These are phyloP conservation scores for Ceratina calcarata DNA, from an alignment of 1,140 invertebrate species.

Conservation along the genomic window DNA sequence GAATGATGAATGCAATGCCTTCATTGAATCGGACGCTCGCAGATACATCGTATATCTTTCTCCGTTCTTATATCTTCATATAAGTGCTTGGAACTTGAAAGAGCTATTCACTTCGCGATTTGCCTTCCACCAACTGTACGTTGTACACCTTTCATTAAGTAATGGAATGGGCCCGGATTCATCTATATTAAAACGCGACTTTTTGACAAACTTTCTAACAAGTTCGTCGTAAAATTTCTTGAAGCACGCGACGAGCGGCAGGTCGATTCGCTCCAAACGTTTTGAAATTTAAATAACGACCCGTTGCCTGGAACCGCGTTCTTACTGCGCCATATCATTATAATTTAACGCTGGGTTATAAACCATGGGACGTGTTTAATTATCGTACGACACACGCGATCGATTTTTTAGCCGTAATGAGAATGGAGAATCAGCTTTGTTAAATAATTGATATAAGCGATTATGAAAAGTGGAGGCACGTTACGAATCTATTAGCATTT, in stretches of 20 bases:
- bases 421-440: no score
- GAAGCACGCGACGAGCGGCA: background rate
- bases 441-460: no score
- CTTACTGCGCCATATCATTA: background rate
- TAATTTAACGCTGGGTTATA: background rate
- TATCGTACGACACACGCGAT: background rate
- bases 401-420: no score
- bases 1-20: no score
- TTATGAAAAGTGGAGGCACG: no score
- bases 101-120: background rate
- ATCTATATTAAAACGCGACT: background rate
- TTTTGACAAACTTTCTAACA: background rate
- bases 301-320: background rate
- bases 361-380: background rate
- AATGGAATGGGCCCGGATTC: slow-evolving; percentile 15
- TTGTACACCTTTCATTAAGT: slow-evolving; percentile 1
- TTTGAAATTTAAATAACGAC: background rate
- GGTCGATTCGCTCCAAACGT: background rate
- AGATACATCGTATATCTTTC: no score
- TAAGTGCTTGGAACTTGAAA: no score
- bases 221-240: background rate
- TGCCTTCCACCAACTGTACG: background rate
- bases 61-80: background rate
- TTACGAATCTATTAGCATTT: no score
- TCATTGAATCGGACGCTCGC: no score